Base-by-base conservation (phyloP, 2,888 invertebrate genomes). In the Mythimna loreyi region DNA sequence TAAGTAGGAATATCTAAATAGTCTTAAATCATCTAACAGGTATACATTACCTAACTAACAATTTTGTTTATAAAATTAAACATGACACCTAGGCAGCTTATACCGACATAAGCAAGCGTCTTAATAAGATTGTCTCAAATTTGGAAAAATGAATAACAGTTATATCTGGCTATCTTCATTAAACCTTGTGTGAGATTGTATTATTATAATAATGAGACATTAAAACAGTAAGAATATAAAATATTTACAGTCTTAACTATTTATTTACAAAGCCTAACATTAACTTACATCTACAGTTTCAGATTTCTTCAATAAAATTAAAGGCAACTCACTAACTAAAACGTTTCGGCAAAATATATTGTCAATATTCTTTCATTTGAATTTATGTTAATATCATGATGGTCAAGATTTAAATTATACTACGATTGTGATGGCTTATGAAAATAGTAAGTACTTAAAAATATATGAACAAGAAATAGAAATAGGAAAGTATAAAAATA, bases 181-280 rank as follows among this genome's bases (percentile, higher is more conserved):
- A 23, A 40, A 30, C 28, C 36, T 57, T 63, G 30, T 64, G 47
- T 68, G 72, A 78, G 65, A 75, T 72, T 77, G 36, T 60, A 58
- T 74, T 67, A 69, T 19, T 40, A 40, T 19, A 76, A 33, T 65
- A 74, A 60, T 71, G 72, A 79, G 78, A 80, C 72, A 16, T 56
- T 68, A 79, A 85, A 83, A 73, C 61, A 82, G 78, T 43, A 73
- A 82, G 53, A 82, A 74, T 60, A 74, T 66, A 81, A 80, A 78
- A 71, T 91, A 91, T 91, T 87, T 91, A 91, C 91, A 85, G 79
- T 84, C 86, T 83, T 86, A 86, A 75, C 78, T 78, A 84, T 65
- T 57, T 91, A 90, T 91, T 85, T 92, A 85, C 85, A 84, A 81
- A 79, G 75, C 79, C 74, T 83, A 84, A 36, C 2, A 16, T 60